These are phyloP conservation scores for Marasmarcha lunaedactyla DNA, from an alignment of 2,888 invertebrate species.

Conservation along the genomic window DNA sequence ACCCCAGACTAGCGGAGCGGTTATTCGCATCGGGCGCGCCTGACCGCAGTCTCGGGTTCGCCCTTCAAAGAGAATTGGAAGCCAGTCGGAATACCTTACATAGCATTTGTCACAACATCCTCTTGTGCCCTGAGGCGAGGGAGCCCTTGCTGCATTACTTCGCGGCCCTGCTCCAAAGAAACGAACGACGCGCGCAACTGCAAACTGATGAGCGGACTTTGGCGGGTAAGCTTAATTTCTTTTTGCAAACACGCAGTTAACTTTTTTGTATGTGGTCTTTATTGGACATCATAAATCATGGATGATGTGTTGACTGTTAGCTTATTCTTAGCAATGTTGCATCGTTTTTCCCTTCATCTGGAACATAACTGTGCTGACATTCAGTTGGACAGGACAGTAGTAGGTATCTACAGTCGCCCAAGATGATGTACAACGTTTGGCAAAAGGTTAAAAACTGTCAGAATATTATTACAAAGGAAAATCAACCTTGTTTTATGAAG, in stretches of 20 bases:
- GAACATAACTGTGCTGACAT: too few species aligned
- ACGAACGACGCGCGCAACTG: constrained; percentile 90
- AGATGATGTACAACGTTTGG: too few species aligned
- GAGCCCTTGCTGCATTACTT: constrained; percentile 85
- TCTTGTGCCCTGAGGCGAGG: constrained; percentile 85
- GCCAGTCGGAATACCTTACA: constrained; percentile 81
- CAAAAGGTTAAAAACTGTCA: too few species aligned
- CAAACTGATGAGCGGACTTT: constrained; percentile 89
- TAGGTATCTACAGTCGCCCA: too few species aligned
- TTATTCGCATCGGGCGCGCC: constrained; percentile 67
- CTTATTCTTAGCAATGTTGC: too few species aligned
- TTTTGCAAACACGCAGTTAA: constrained; percentile 1
- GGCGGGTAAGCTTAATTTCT: constrained; percentile 60
- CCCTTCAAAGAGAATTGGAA: constrained; percentile 84
- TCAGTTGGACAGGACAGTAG: too few species aligned
- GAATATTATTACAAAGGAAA: too few species aligned
- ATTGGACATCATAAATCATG: too few species aligned
- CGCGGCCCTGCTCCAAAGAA: constrained; percentile 79
- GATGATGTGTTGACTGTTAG: too few species aligned
- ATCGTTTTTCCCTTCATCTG: too few species aligned
- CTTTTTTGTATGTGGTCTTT: too few species aligned
- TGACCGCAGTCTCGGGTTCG: constrained; percentile 76
- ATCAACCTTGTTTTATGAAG: too few species aligned
- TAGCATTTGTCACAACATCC: constrained; percentile 84
- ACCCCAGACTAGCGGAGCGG: constrained; percentile 86